phyloP scores from a whole-genome alignment of 2,797 vertebrate species.

The Argya squamiceps region DNA sequence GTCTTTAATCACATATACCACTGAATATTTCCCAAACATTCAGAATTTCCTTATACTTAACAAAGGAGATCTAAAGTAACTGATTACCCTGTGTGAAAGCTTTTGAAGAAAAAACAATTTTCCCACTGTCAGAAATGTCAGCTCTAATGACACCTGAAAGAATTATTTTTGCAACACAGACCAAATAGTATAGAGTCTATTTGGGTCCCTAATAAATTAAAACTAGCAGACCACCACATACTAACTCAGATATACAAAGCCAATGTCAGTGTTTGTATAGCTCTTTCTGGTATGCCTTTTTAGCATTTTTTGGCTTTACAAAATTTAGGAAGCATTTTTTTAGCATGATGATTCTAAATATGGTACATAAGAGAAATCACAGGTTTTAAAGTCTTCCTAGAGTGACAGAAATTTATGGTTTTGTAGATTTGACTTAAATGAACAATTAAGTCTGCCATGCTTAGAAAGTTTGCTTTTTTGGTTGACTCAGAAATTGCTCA shows the following conservation, averaged over 20 bases:
- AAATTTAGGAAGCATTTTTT: background rate
- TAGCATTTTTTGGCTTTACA: background rate
- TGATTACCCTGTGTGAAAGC: background rate
- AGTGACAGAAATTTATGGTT: background rate
- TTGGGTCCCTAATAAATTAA: background rate
- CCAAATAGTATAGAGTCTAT: background rate
- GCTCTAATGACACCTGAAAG: background rate
- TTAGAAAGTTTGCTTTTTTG: background rate
- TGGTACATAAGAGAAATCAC: background rate
- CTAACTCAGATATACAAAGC: background rate
- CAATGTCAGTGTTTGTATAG: background rate
- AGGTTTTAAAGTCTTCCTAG: background rate
- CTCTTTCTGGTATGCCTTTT: background rate
- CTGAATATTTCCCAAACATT: background rate
- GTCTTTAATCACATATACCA: background rate
- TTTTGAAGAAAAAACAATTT: background rate
- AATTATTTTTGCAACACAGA: background rate
- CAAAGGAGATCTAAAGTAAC: background rate
- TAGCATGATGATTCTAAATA: background rate
- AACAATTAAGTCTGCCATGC: background rate
- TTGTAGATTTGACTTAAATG: background rate
- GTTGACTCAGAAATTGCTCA: background rate
- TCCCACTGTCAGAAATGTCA: background rate
- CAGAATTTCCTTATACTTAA: background rate
- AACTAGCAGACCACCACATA: background rate